These are phyloP conservation scores for Luscinia luscinia DNA, from an alignment of 2,797 vertebrate genomes.

Conservation along the genomic window DNA sequence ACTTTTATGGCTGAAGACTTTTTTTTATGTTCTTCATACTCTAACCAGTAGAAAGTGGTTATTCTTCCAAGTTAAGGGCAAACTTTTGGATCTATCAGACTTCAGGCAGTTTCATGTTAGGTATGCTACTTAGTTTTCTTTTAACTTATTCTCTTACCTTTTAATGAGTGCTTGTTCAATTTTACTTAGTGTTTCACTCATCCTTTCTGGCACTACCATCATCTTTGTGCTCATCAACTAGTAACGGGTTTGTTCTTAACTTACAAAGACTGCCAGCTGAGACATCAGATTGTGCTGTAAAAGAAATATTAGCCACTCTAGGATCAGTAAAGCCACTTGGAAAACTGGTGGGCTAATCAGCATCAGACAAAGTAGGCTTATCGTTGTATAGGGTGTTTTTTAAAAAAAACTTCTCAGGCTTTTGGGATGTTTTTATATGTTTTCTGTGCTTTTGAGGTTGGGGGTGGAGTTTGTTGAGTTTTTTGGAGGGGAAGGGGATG, in stretches of 20 bases:
- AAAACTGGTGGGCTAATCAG: background rate
- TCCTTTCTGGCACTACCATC: background rate
- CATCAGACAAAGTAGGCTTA: background rate
- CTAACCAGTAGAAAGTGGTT: background rate
- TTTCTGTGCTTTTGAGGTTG: background rate
- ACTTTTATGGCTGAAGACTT: background rate
- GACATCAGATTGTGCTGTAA: background rate
- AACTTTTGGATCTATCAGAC: background rate
- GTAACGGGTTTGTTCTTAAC: background rate
- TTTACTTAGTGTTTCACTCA: background rate
- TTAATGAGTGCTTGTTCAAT: background rate
- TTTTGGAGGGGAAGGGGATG: background rate
- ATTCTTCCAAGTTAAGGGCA: background rate
- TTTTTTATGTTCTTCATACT: background rate
- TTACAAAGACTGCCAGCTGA: background rate
- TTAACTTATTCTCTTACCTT: background rate
- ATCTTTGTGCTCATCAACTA: background rate
- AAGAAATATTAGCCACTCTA: background rate
- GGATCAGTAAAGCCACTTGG: background rate
- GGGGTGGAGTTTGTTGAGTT: accelerated
- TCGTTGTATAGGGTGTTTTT: background rate
- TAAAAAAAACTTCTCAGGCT: background rate
- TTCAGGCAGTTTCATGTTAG: background rate
- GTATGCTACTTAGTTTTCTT: background rate
- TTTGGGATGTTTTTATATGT: background rate